Evolutionary conservation across 1,140 invertebrate species (phyloP).

Genomic region (Tetranychus urticae): DNA sequence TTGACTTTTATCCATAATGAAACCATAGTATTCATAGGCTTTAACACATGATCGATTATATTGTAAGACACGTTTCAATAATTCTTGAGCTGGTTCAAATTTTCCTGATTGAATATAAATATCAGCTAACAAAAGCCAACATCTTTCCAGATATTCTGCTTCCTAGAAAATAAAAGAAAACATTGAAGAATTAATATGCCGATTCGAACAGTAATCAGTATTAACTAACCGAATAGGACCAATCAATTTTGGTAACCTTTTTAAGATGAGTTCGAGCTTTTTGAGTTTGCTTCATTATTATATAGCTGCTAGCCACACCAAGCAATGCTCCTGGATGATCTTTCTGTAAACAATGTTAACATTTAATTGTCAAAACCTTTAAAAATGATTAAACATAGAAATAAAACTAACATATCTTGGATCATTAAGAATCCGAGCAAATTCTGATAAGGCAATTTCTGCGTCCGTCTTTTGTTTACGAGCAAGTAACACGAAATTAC

Average conservation of each 20-base stretch:
- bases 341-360: constrained; percentile 17
- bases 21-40: constrained; percentile 67
- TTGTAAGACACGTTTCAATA: constrained; percentile 50
- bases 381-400: background rate
- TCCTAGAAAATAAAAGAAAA: constrained; percentile 26
- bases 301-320: constrained; percentile 52
- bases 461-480: constrained; percentile 60
- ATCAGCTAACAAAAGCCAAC: constrained; percentile 76
- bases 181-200: background rate
- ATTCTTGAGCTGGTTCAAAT: constrained; percentile 56
- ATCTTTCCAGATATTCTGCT: constrained; percentile 78
- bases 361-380: background rate
- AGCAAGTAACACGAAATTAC: constrained; percentile 57
- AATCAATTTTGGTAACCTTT: constrained; percentile 53
- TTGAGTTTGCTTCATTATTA: constrained; percentile 64
- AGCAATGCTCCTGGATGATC: constrained; percentile 67
- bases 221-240: constrained; percentile 45
- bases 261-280: constrained; percentile 78
- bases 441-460: constrained; percentile 55
- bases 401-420: constrained; percentile 12
- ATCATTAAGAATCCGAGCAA: constrained; percentile 44
- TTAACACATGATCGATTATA: constrained; percentile 71
- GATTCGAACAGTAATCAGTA: background rate
- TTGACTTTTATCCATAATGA: constrained; percentile 74
- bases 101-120: constrained; percentile 67